Conservation (phyloP, 2,797 vertebrate species). For the Jordanella pulchra region DNA sequence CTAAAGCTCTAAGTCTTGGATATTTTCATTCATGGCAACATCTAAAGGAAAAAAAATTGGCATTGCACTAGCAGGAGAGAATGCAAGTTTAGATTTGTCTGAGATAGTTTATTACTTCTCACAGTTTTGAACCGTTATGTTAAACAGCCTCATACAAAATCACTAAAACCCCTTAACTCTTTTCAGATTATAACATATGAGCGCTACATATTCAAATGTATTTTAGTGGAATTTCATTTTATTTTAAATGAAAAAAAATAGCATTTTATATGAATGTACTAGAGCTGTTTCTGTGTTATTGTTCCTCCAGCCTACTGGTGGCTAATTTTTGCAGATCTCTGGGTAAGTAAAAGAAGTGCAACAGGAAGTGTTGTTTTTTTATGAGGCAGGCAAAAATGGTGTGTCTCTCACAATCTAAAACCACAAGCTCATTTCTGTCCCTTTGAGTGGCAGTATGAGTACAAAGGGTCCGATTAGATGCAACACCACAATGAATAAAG, state of each 20-base stretch:
- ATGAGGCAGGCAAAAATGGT: too few relatives aligned
- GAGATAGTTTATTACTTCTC: not conserved
- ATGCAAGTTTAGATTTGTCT: not conserved
- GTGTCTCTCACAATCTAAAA: too few relatives aligned
- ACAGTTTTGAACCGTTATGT: not conserved
- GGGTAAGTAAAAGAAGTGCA: too few relatives aligned
- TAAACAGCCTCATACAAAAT: not conserved
- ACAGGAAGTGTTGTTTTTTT: too few relatives aligned
- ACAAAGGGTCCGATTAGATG: too few relatives aligned
- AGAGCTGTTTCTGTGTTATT: too few relatives aligned
- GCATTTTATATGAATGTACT: not conserved
- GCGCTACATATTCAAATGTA: not conserved
- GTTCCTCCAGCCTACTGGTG: too few relatives aligned
- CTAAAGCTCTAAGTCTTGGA: not conserved
- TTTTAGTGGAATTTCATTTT: not conserved
- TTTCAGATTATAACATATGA: too few relatives aligned
- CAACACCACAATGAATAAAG: not conserved
- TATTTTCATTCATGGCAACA: constrained; percentile 5
- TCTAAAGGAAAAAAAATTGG: constrained; percentile 1
- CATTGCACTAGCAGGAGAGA: not conserved
- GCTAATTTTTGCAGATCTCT: too few relatives aligned
- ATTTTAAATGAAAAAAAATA: not conserved
- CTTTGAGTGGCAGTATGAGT: too few relatives aligned
- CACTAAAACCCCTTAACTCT: not conserved
- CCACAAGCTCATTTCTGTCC: too few relatives aligned